Evolutionary conservation across 2,797 vertebrate genomes (phyloP).

Genomic region (Sebastes flavidus): DNA sequence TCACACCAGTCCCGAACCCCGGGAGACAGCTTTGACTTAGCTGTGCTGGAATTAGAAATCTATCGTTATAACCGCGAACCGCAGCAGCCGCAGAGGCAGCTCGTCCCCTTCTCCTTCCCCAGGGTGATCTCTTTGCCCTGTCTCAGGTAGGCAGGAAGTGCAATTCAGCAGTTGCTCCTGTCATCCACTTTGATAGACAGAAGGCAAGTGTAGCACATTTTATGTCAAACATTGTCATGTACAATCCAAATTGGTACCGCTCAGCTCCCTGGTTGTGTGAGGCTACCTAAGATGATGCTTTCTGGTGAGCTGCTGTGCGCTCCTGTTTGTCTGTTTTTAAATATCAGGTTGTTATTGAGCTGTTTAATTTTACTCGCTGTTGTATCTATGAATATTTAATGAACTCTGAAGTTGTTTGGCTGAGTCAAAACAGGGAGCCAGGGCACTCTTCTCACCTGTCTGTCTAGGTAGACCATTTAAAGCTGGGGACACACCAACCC

Average conservation of each 20-base stretch:
- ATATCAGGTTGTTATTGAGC: conserved; percentile 42
- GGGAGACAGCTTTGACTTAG: conserved; percentile 36
- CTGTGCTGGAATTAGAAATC: conserved; percentile 57
- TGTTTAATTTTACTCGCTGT: conserved; percentile 47
- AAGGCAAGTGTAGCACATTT: conserved; percentile 28
- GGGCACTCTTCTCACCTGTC: not conserved
- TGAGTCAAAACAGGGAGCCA: not conserved
- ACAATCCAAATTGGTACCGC: not conserved
- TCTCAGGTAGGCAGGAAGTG: conserved; percentile 54
- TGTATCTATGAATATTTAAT: conserved; percentile 65
- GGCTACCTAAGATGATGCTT: not conserved
- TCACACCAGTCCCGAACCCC: conserved; percentile 28
- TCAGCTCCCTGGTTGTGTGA: not conserved
- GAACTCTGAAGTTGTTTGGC: conserved; percentile 33
- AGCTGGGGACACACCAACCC: too few species aligned
- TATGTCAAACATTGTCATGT: conserved; percentile 8
- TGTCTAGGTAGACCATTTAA: not conserved
- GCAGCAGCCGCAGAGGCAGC: conserved; percentile 21
- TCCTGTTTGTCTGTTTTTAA: conserved; percentile 15
- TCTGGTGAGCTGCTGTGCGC: not conserved
- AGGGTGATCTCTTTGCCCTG: conserved; percentile 12
- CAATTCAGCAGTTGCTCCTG: conserved; percentile 49
- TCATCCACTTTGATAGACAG: conserved; percentile 39
- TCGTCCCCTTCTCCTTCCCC: conserved; percentile 35
- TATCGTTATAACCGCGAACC: conserved; percentile 30